Evolutionary conservation across 2,797 vertebrate genomes (phyloP), one percentile per base, ranked within the genome.

Genomic region (Threskiornis aethiopicus): DNA sequence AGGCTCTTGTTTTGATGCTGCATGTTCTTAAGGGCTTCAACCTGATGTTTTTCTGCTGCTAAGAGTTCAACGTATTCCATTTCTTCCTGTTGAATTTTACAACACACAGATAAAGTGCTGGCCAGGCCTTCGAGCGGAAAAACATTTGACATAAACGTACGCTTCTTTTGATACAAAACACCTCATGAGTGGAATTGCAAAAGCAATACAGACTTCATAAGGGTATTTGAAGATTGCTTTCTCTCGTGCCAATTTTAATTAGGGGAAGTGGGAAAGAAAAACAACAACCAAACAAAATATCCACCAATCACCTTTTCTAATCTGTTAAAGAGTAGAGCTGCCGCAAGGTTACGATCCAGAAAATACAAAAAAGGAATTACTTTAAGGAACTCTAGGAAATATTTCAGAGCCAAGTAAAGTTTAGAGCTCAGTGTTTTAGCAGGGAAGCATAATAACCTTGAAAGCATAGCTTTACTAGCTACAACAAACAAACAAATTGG

Each of bases 31-130:
- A 99, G 96, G 29, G 99, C 99, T 97, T 99, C 99, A 93, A 98
- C 99, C 90, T 99, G 99, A 97, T 99, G 99, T 44, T 99, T 99
- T 96, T 99, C 99, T 29, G 99, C 99, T 41, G 99, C 99, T 80
- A 99, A 93, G 84, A 99, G 98, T 97, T 99, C 99, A 39, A 99
- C 97, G 3, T 99, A 99, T 90, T 99, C 99, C 93, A 99, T 98
- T 93, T 99, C 99, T 86, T 99, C 99, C 99, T 99, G 94, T 92
- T 76, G 87, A 54, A 85, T 96, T 90, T 89, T 86, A 80, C 64
- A 96, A 81, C 44, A 94, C 26, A 57, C 3, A 95, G 57, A 76
- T 64, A 42, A 95, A 75, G 46, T 16, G 11, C 37, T 87, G 70
- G 41, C 35, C 39, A 80, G 44, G 66, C 29, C 83, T 79, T 37